A percentile compares a stretch with the other conserved stretches of the same genome.
These are phyloP conservation scores for Pygmarrhopalites habei DNA, from an alignment of 1,140 invertebrate species.

Conservation along the genomic window DNA sequence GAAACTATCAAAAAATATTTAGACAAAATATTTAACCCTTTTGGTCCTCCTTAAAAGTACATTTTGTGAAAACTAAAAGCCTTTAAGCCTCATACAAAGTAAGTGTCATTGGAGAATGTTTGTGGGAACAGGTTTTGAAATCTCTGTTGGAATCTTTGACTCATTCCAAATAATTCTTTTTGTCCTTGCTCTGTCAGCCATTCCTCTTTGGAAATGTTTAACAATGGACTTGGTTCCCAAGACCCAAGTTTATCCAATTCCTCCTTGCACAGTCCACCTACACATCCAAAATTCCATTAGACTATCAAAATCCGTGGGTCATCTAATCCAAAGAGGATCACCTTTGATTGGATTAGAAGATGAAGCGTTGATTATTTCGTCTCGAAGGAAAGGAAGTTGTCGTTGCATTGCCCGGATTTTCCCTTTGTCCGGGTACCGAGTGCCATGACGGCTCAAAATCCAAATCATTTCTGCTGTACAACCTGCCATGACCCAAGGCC, in stretches of 20 bases:
- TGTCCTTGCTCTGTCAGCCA: slow-evolving; percentile 56
- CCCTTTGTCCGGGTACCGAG: slow-evolving; percentile 55
- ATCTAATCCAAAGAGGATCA: too few species aligned
- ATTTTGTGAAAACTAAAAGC: too few species aligned
- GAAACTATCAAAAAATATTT: slow-evolving; percentile 55
- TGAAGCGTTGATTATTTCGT: slow-evolving; percentile 45
- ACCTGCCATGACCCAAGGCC: too few species aligned
- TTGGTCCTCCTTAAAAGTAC: too few species aligned
- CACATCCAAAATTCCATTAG: too few species aligned
- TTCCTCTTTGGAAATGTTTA: slow-evolving; percentile 46
- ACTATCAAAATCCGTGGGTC: too few species aligned
- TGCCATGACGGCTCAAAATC: slow-evolving; percentile 60
- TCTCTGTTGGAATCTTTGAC: slow-evolving; percentile 56
- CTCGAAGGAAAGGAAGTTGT: slow-evolving; percentile 47
- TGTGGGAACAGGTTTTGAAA: slow-evolving; percentile 55
- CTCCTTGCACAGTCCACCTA: slow-evolving; percentile 42
- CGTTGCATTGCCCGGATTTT: slow-evolving; percentile 47
- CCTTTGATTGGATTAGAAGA: too few species aligned
- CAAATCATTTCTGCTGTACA: slow-evolving; percentile 56
- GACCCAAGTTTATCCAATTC: slow-evolving; percentile 46
- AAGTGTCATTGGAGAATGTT: slow-evolving; percentile 51
- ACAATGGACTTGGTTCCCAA: slow-evolving; percentile 47
- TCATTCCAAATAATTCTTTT: slow-evolving; percentile 57
- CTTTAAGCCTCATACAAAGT: too few species aligned
- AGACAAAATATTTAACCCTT: too few species aligned